Evolutionary conservation across 2,113 vertebrate genomes (phyloP).

Genomic region (Esox niger): DNA sequence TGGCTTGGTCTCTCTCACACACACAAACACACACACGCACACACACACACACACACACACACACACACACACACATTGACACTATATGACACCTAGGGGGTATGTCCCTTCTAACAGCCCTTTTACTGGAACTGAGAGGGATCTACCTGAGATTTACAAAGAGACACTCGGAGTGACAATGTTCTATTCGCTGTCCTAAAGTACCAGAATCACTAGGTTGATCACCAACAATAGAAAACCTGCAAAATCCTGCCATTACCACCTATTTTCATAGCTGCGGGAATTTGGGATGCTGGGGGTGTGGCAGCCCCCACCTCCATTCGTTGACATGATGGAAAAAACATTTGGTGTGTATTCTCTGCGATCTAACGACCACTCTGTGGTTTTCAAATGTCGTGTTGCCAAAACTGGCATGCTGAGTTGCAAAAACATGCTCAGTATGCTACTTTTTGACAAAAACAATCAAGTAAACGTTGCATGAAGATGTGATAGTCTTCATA

Average conservation of each 20-base stretch:
- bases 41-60: constrained; percentile 35
- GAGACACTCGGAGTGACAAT: constrained; percentile 53
- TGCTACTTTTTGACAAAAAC: no score
- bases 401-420: no score
- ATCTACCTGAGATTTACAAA: constrained; percentile 32
- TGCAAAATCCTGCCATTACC: constrained; percentile 45
- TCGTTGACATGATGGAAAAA: no score
- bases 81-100: constrained; percentile 58
- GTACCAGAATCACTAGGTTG: constrained; percentile 85
- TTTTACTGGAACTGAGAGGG: constrained; percentile 39
- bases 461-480: neutral
- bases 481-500: constrained; percentile 11
- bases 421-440: no score
- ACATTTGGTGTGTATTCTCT: no score
- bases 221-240: constrained; percentile 59
- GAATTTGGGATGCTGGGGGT: no score
- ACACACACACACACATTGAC: constrained; percentile 22
- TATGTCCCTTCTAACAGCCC: constrained; percentile 30
- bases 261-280: no score
- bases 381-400: no score
- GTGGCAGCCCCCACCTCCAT: no score
- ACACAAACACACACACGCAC: constrained; percentile 17
- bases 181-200: constrained; percentile 81
- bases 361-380: no score
- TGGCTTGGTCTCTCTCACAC: no score